Evolutionary conservation across 2,797 vertebrate genomes (phyloP).

Genomic region (Onychomys torridus): DNA sequence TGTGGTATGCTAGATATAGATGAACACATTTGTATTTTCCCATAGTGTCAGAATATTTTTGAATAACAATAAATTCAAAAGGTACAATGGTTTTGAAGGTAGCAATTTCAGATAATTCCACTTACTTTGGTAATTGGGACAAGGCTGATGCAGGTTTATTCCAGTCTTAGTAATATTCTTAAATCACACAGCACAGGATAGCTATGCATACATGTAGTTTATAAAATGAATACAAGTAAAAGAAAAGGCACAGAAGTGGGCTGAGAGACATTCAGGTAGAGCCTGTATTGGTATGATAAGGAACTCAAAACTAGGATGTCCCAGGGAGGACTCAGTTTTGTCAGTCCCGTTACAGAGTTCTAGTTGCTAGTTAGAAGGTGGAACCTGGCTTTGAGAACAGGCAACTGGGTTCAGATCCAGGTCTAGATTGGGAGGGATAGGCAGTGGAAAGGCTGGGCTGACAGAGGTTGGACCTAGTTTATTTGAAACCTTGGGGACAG

Average conservation of each 20-base stretch:
- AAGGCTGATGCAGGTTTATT: not conserved
- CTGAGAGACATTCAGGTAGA: not conserved
- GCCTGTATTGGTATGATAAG: not conserved
- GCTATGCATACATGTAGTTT: not conserved
- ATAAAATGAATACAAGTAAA: not conserved
- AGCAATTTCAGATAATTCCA: not conserved
- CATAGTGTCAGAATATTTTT: not conserved
- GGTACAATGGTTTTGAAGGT: not conserved
- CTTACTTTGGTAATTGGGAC: too few relatives aligned
- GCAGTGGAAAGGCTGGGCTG: not conserved
- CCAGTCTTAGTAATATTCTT: not conserved
- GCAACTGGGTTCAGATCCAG: not conserved
- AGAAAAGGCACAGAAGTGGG: not conserved
- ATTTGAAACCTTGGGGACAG: not conserved
- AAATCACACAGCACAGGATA: not conserved
- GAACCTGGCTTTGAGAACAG: not conserved
- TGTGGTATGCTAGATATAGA: not conserved
- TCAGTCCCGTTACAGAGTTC: not conserved
- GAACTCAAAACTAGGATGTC: not conserved
- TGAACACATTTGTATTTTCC: not conserved
- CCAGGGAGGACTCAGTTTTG: not conserved
- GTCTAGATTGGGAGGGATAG: not conserved
- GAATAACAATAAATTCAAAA: not conserved
- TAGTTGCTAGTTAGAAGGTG: not conserved
- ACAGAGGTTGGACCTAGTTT: not conserved